phyloP scores from a whole-genome alignment of 2,888 invertebrate species.

The Carcina quercana region DNA sequence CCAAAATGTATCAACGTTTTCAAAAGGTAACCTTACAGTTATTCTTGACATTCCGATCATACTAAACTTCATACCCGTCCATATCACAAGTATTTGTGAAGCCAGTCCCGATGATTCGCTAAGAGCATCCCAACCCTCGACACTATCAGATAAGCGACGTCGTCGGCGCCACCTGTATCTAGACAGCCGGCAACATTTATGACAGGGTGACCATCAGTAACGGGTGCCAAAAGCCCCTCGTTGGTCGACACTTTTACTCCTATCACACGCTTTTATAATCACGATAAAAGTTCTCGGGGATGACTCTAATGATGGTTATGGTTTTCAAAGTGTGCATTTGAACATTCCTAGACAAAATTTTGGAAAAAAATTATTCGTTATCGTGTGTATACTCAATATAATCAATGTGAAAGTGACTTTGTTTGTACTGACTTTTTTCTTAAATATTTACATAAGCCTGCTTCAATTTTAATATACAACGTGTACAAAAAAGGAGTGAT shows the following conservation, averaged over 20 bases:
- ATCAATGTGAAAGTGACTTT: too few relatives aligned
- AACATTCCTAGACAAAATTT: not conserved
- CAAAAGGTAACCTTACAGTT: not conserved
- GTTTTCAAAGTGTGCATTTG: not conserved
- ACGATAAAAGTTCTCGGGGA: constrained; percentile 39
- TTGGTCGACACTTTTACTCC: constrained; percentile 55
- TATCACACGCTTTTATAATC: constrained; percentile 58
- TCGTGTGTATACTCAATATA: too few relatives aligned
- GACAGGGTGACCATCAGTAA: constrained; percentile 27
- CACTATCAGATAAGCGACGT: constrained; percentile 25
- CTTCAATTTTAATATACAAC: too few relatives aligned
- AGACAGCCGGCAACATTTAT: constrained; percentile 26
- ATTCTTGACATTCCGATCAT: not conserved
- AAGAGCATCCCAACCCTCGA: constrained; percentile 8
- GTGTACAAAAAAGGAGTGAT: too few relatives aligned
- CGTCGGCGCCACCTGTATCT: constrained; percentile 51
- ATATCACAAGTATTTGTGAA: constrained; percentile 4
- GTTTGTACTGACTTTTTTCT: too few relatives aligned
- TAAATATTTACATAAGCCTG: too few relatives aligned
- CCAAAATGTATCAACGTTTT: not conserved
- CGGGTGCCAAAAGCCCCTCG: constrained; percentile 69
- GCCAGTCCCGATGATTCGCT: constrained; percentile 5
- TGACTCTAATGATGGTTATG: constrained; percentile 8
- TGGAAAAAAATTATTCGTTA: too few relatives aligned
- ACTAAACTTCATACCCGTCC: not conserved